phyloP scores from a whole-genome alignment of 1,140 invertebrate species.

The Acromyrmex heyeri region DNA sequence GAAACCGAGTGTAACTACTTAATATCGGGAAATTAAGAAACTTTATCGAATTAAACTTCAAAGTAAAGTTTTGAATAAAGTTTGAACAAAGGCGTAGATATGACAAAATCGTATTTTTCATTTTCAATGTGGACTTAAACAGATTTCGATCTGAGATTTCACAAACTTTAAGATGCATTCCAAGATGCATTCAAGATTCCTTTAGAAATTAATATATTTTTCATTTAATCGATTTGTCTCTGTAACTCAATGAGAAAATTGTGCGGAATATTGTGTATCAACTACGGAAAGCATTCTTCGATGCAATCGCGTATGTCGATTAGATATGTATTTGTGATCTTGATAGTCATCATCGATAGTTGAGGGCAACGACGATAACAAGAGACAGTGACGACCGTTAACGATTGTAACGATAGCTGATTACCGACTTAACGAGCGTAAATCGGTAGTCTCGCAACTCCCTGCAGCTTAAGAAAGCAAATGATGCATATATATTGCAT shows the following conservation, averaged over 20 bases:
- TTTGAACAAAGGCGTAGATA: not conserved
- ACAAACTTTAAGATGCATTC: slow-evolving; percentile 3
- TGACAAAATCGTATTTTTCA: not conserved
- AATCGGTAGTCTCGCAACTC: not conserved
- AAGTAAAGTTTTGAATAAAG: not conserved
- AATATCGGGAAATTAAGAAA: slow-evolving; percentile 10
- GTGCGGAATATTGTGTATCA: not conserved
- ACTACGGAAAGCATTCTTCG: not conserved
- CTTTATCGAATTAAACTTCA: slow-evolving; percentile 7
- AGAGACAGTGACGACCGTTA: slow-evolving; percentile 57
- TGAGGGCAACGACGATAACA: slow-evolving; percentile 49
- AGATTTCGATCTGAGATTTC: not conserved
- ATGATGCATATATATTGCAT: not conserved
- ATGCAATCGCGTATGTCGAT: not conserved
- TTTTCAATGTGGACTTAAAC: not conserved
- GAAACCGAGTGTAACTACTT: not conserved
- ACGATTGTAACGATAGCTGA: slow-evolving; percentile 54
- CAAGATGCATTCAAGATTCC: not conserved
- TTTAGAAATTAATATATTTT: slow-evolving; percentile 16
- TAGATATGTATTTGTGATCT: slow-evolving; percentile 41
- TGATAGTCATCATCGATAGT: slow-evolving; percentile 26
- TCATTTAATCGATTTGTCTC: not conserved
- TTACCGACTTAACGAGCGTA: slow-evolving; percentile 43
- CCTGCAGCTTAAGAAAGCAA: not conserved
- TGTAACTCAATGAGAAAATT: not conserved